Evolutionary conservation across 1,140 invertebrate genomes (phyloP), one percentile per base, ranked within the genome.

Genomic region (Cherax destructor): DNA sequence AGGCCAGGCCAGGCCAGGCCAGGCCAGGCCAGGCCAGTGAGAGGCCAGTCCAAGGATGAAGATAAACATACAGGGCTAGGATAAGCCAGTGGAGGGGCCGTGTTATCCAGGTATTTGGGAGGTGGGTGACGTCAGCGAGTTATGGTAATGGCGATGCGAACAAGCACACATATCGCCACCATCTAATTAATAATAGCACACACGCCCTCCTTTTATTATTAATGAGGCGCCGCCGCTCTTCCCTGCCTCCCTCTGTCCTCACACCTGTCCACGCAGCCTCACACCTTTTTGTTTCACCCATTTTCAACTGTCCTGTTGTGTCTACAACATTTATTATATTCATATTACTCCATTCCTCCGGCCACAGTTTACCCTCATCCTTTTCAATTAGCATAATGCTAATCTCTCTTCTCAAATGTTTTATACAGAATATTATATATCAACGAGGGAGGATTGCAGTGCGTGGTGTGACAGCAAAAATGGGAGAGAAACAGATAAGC

Each of bases 61-160:
- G n/a, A 49, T 18, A 56, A 83, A 41, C 56, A 83, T 30, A 30
- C 41, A 30, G 10, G 47, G 59, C 7, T 4, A 9, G 10, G 81
- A 83, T 83, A 83, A 83, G 59, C 52, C 24, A 61, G 47, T 65
- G 49, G 59, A 47, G 3, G 18, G 4, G 30, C 30, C 24, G n/a
- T 83, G 81, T 83, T 69, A 30, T 16, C n/a, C 7, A 6, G 24
- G 81, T 21, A 69, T 3, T 83, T 69, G 81, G 81, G 47, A 61
- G 61, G 49, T 59, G 30, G 21, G 81, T 69, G 81, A 83, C 81
- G 81, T 69, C 56, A 69, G 21, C 9, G 49, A 83, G 30, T 83
- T 83, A 83, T 65, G 81, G 81, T 83, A 69, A 83, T 83, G 59
- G 30, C 59, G 30, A 83, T 24, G 81, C 81, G 81, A 83, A 83